Evolutionary conservation across 2,888 invertebrate species (phyloP).

Genomic region (Metellina segmentata): DNA sequence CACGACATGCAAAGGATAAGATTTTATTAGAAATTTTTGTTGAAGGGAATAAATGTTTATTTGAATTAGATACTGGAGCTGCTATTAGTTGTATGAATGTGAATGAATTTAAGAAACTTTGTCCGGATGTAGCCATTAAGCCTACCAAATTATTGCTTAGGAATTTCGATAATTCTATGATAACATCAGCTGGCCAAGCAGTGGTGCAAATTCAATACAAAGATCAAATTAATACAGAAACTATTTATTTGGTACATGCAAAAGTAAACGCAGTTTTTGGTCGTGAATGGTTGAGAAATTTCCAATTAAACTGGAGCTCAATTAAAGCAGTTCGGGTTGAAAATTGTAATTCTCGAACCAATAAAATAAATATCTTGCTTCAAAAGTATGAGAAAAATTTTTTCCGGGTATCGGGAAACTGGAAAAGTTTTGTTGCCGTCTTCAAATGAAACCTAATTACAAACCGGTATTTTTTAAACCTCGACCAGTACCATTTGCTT

Average conservation of each 20-base stretch:
- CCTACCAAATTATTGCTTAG: conserved; percentile 66
- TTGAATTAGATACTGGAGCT: conserved; percentile 34
- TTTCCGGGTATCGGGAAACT: too few species aligned
- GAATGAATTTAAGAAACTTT: conserved; percentile 57
- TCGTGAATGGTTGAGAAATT: conserved; percentile 66
- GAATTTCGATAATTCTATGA: conserved; percentile 64
- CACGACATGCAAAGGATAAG: conserved; percentile 22
- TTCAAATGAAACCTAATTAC: conserved; percentile 51
- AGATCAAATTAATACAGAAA: conserved; percentile 66
- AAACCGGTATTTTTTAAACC: conserved; percentile 55
- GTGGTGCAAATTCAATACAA: conserved; percentile 65
- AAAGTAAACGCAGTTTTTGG: conserved; percentile 63
- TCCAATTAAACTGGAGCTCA: conserved; percentile 62
- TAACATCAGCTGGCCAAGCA: conserved; percentile 63
- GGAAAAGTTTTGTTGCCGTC: conserved; percentile 51
- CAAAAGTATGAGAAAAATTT: conserved; percentile 57
- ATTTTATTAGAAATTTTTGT: conserved; percentile 29
- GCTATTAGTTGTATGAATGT: conserved; percentile 34
- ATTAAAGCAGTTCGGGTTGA: conserved; percentile 60
- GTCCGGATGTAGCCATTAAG: conserved; percentile 64
- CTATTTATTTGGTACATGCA: conserved; percentile 65
- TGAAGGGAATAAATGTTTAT: conserved; percentile 34
- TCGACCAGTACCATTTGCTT: conserved; percentile 56
- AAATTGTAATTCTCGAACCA: conserved; percentile 65
- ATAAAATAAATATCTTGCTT: conserved; percentile 62